These are phyloP conservation scores for Acrocephalus kingi DNA, from an alignment of 2,113 vertebrate genomes.

Conservation along the genomic window DNA sequence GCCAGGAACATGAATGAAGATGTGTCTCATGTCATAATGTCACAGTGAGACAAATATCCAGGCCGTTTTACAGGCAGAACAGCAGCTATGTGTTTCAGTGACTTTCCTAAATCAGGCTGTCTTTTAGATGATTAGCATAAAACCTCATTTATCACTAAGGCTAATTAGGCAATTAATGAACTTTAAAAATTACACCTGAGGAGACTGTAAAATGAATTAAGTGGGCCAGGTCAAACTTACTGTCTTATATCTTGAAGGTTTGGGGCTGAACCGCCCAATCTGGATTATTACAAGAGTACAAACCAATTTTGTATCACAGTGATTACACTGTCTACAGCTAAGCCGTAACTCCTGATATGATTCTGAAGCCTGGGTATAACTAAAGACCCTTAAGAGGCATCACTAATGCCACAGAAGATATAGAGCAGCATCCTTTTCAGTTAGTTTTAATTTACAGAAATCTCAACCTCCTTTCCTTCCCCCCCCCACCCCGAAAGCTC, in stretches of 20 bases:
- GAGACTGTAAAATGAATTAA: neutral
- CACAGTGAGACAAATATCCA: neutral
- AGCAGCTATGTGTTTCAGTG: neutral
- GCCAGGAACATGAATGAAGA: neutral
- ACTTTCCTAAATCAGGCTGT: neutral
- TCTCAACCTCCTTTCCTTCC: neutral
- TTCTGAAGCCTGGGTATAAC: neutral
- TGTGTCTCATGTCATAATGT: neutral
- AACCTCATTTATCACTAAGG: neutral
- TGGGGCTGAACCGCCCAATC: neutral
- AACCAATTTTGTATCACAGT: neutral
- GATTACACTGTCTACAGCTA: neutral
- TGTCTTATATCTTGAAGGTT: neutral
- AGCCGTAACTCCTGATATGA: neutral
- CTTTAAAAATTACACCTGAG: neutral
- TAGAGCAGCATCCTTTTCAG: neutral
- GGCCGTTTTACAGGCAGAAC: neutral
- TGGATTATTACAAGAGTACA: neutral
- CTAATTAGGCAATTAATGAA: constrained; percentile 9
- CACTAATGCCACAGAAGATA: neutral
- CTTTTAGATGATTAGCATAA: neutral
- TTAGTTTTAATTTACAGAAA: neutral
- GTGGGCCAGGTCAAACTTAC: neutral
- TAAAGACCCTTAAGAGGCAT: neutral
- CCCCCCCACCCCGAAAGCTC: neutral